Percentiles rank a stretch among this genome's conserved stretches.
These are phyloP conservation scores for Climacteris rufus DNA, from an alignment of 2,113 vertebrate genomes.

Conservation along the genomic window DNA sequence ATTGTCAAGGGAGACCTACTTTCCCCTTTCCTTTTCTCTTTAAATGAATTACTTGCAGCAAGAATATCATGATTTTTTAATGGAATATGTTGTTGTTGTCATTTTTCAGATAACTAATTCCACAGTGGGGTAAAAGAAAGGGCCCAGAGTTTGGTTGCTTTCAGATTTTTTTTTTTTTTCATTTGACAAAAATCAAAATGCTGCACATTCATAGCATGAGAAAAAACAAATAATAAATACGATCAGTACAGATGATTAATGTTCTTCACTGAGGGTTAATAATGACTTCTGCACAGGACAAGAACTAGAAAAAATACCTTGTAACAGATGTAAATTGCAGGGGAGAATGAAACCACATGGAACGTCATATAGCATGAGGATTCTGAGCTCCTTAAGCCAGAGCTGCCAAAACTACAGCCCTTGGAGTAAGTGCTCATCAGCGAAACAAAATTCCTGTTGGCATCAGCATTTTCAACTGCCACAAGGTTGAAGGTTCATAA, in stretches of 20 bases:
- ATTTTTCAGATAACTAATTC: background rate
- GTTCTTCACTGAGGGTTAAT: background rate
- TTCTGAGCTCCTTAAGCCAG: background rate
- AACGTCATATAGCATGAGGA: background rate
- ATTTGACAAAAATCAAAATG: background rate
- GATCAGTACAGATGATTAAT: background rate
- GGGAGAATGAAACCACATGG: background rate
- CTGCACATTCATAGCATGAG: background rate
- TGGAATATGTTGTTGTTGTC: background rate
- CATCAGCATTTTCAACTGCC: conserved; percentile 4
- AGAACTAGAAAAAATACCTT: background rate
- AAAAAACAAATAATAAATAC: background rate
- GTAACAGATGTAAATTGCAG: background rate
- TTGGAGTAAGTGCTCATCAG: background rate
- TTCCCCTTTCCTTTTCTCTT: background rate
- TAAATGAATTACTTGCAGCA: background rate
- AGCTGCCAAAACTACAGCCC: background rate
- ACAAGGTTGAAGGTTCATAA: conserved; percentile 10
- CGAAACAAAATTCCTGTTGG: background rate
- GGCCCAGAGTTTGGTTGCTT: background rate
- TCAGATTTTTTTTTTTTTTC: background rate
- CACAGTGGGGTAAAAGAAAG: background rate
- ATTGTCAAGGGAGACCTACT: background rate
- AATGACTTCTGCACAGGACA: background rate
- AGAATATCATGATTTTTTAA: background rate